Evolutionary conservation across 2,888 invertebrate genomes (phyloP).

Genomic region (Caenorhabditis virilis): DNA sequence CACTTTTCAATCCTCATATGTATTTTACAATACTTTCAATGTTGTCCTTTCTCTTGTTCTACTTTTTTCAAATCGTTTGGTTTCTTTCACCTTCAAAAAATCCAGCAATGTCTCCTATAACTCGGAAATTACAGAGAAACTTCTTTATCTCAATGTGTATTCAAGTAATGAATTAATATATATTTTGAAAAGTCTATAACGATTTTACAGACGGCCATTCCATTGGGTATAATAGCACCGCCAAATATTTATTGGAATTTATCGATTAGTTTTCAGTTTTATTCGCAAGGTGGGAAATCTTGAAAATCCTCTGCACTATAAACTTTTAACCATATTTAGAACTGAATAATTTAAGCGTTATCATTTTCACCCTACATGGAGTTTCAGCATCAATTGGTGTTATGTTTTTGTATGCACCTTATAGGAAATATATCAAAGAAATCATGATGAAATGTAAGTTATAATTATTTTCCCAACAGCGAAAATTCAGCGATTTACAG

Average conservation of each 20-base stretch:
- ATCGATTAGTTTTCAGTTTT: conserved; percentile 10
- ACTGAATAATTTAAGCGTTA: conserved; percentile 18
- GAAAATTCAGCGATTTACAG: no score
- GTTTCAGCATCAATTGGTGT: conserved; percentile 16
- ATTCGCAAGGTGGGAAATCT: conserved; percentile 11
- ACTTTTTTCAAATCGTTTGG: conserved; percentile 8
- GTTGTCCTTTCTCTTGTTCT: background rate
- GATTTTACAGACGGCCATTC: conserved; percentile 10
- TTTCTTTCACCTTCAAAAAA: no score
- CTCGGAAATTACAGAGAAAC: no score
- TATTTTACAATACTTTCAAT: conserved; percentile 10
- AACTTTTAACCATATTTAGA: conserved; percentile 10
- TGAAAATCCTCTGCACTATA: background rate
- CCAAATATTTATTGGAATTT: conserved; percentile 26
- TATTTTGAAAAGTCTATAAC: no score
- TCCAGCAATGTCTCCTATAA: no score
- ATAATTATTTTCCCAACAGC: no score
- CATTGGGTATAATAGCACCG: conserved; percentile 6
- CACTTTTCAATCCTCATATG: conserved; percentile 28
- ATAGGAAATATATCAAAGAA: conserved; percentile 6
- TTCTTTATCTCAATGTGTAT: no score
- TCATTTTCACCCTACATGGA: conserved; percentile 22
- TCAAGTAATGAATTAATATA: no score
- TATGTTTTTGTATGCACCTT: conserved; percentile 13
- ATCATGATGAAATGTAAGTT: background rate